A percentile compares a stretch with the other conserved stretches of the same genome.
phyloP scores from a whole-genome alignment of 2,888 invertebrate genomes.

The Tetropium fuscum region DNA sequence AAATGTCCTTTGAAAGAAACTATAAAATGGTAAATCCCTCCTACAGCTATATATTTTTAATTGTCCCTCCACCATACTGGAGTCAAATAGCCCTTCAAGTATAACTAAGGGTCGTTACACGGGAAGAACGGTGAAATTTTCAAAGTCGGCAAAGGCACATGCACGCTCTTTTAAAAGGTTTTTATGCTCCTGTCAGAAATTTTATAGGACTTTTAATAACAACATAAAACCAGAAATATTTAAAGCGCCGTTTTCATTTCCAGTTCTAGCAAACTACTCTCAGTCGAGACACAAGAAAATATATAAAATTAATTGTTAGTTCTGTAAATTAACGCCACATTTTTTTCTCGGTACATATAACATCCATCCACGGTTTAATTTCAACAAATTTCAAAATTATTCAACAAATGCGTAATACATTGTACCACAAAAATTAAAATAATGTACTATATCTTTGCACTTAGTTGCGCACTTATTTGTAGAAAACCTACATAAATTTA shows the following conservation, averaged over 20 bases:
- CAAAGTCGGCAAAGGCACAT: conserved; percentile 47
- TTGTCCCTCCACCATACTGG: conserved; percentile 59
- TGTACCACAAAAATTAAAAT: too few relatives aligned
- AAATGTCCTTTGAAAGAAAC: conserved; percentile 60
- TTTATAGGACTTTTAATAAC: conserved; percentile 51
- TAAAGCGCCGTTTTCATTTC: conserved; percentile 39
- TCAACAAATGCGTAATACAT: background rate
- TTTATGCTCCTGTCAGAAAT: conserved; percentile 50
- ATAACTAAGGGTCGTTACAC: conserved; percentile 53
- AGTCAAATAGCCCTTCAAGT: conserved; percentile 55
- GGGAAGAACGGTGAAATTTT: conserved; percentile 47
- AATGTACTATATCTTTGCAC: too few relatives aligned
- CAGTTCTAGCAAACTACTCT: conserved; percentile 24
- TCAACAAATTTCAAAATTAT: background rate
- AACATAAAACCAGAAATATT: conserved; percentile 47
- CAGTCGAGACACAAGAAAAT: conserved; percentile 1
- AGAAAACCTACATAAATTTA: too few relatives aligned
- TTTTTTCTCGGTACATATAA: background rate
- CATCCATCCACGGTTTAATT: background rate
- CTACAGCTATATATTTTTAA: conserved; percentile 63
- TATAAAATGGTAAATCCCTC: conserved; percentile 62
- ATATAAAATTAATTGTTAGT: conserved; percentile 1
- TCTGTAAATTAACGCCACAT: background rate
- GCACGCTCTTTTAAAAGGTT: conserved; percentile 49
- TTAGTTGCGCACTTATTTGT: too few relatives aligned